These are phyloP conservation scores for Prionchulus punctatus DNA, from an alignment of 2,888 invertebrate genomes.

Conservation along the genomic window DNA sequence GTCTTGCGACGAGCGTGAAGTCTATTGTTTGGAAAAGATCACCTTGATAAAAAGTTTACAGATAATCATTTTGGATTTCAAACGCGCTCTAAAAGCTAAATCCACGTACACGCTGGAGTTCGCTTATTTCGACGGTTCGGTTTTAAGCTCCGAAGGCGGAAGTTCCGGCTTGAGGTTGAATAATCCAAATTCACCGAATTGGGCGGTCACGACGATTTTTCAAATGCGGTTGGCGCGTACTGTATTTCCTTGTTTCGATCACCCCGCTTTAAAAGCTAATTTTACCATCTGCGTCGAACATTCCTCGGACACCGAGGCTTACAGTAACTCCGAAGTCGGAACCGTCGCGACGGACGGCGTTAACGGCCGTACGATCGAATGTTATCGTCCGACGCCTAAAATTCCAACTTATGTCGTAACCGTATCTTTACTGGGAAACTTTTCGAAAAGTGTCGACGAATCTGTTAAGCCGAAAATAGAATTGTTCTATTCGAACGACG, in stretches of 20 bases:
- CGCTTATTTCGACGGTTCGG: neutral
- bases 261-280: neutral
- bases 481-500: neutral
- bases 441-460: neutral
- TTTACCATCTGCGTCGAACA: constrained; percentile 1
- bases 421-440: neutral
- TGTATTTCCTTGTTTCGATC: constrained; percentile 3
- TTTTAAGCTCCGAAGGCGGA: neutral
- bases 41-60: no score
- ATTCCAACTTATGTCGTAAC: constrained; percentile 1
- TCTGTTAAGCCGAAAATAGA: neutral
- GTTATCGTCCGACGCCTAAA: neutral
- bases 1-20: no score
- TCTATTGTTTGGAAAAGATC: no score
- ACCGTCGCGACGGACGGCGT: neutral
- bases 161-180: neutral
- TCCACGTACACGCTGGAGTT: neutral
- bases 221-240: constrained; percentile 2
- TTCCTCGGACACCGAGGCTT: neutral
- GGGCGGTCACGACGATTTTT: neutral
- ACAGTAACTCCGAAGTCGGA: neutral
- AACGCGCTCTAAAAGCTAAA: no score
- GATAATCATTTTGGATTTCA: no score
- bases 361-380: neutral
- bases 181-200: neutral